Conservation (phyloP, 2,113 vertebrate species). For the Epinephelus moara region DNA sequence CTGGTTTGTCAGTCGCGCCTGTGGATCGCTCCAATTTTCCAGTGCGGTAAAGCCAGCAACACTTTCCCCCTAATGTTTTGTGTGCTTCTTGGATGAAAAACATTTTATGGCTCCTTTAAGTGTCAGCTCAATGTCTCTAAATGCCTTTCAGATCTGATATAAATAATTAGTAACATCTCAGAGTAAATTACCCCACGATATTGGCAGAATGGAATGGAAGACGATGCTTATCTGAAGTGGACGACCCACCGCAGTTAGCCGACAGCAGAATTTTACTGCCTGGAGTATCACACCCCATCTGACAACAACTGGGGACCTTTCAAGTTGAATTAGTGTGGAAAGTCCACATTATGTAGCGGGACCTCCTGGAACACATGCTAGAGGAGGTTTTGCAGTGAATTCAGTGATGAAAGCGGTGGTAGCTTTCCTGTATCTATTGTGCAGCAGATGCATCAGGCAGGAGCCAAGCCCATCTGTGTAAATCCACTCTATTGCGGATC, state of each 20-base stretch:
- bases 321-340: not conserved
- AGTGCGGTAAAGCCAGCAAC: slow-evolving; percentile 42
- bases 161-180: slow-evolving; percentile 39
- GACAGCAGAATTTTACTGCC: slow-evolving; percentile 5
- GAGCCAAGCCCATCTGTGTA: slow-evolving; percentile 25
- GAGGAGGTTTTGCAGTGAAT: slow-evolving; percentile 26
- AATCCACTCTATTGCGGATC: slow-evolving; percentile 49
- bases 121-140: slow-evolving; percentile 38
- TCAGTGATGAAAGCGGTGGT: slow-evolving; percentile 28
- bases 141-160: slow-evolving; percentile 42
- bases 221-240: slow-evolving; percentile 3
- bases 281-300: not conserved
- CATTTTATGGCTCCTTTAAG: slow-evolving; percentile 43
- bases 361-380: slow-evolving; percentile 9
- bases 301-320: slow-evolving; percentile 11
- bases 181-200: slow-evolving; percentile 9
- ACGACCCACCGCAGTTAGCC: slow-evolving; percentile 3
- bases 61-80: slow-evolving; percentile 34
- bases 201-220: slow-evolving; percentile 7
- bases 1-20: slow-evolving; percentile 36
- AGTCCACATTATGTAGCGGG: not conserved
- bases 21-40: slow-evolving; percentile 59
- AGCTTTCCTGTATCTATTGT: slow-evolving; percentile 15
- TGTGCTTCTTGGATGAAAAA: slow-evolving; percentile 48
- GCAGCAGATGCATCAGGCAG: slow-evolving; percentile 35